Conservation (phyloP, 2,888 invertebrate genomes). For the Lasiommata megera region DNA sequence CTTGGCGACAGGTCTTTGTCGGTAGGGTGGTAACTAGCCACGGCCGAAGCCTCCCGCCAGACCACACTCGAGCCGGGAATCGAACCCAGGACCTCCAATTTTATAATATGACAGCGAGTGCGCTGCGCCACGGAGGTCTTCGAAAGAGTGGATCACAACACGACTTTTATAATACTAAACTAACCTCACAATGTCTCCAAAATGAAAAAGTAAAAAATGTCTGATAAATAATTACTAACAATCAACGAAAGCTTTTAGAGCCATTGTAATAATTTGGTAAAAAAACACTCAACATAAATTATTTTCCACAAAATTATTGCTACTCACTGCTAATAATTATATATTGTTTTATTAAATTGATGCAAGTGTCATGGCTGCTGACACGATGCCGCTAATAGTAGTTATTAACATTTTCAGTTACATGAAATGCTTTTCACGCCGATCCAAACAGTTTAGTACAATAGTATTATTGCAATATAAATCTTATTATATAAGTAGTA, state of each 20-base stretch:
- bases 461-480: not conserved
- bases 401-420: slow-evolving; percentile 27
- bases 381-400: slow-evolving; percentile 29
- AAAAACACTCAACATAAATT: not conserved
- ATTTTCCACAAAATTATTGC: not conserved
- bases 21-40: no score
- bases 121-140: no score
- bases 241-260: not conserved
- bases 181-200: no score
- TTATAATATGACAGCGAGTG: no score
- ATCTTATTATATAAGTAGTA: not conserved
- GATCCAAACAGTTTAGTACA: not conserved
- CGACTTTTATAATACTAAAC: no score
- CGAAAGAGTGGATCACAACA: no score
- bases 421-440: slow-evolving; percentile 27
- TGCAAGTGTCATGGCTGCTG: slow-evolving; percentile 13
- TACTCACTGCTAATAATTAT: slow-evolving; percentile 1
- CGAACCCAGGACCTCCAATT: no score
- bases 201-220: not conserved
- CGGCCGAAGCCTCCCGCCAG: no score
- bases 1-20: no score
- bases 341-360: not conserved
- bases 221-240: not conserved
- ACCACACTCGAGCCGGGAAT: no score
- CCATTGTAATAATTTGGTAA: not conserved